These are phyloP conservation scores for Athalia circularis DNA, from an alignment of 2,888 invertebrate species.

Conservation along the genomic window DNA sequence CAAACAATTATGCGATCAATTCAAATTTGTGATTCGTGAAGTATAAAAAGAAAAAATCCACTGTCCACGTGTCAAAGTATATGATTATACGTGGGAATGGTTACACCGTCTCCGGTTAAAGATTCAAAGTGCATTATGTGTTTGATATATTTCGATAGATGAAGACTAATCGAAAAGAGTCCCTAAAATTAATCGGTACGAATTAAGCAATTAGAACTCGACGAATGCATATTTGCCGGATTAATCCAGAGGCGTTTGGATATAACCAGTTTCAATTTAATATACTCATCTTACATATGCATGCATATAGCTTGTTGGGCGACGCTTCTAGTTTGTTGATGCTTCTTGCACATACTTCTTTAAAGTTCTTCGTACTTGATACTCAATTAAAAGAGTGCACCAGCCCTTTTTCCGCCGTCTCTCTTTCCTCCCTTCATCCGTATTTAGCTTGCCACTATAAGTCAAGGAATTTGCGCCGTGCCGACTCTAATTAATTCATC, in stretches of 20 bases:
- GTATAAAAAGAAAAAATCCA: no score
- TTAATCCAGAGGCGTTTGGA: constrained; percentile 62
- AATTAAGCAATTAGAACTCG: constrained; percentile 56
- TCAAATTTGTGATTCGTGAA: no score
- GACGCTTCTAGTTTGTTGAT: constrained; percentile 6
- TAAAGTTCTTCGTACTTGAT: constrained; percentile 27
- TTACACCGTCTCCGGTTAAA: no score
- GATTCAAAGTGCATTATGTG: not conserved
- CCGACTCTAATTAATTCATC: constrained; percentile 59
- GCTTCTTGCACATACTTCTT: constrained; percentile 23
- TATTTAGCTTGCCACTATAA: constrained; percentile 9
- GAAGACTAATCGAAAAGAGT: constrained; percentile 50
- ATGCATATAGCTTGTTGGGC: constrained; percentile 19
- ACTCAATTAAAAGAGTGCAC: constrained; percentile 4
- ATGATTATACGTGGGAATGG: no score
- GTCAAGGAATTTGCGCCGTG: constrained; percentile 44
- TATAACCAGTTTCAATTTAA: constrained; percentile 71
- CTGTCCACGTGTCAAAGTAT: no score
- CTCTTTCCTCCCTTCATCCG: constrained; percentile 1
- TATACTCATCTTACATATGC: constrained; percentile 18
- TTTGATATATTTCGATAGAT: not conserved
- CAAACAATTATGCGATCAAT: no score
- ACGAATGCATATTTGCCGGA: constrained; percentile 53
- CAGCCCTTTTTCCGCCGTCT: constrained; percentile 54
- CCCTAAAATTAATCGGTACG: constrained; percentile 54